A percentile compares a stretch with the other conserved stretches of the same genome.
Evolutionary conservation across 2,797 vertebrate genomes (phyloP).

Genomic region (Gymnoscopelus microlampas): DNA sequence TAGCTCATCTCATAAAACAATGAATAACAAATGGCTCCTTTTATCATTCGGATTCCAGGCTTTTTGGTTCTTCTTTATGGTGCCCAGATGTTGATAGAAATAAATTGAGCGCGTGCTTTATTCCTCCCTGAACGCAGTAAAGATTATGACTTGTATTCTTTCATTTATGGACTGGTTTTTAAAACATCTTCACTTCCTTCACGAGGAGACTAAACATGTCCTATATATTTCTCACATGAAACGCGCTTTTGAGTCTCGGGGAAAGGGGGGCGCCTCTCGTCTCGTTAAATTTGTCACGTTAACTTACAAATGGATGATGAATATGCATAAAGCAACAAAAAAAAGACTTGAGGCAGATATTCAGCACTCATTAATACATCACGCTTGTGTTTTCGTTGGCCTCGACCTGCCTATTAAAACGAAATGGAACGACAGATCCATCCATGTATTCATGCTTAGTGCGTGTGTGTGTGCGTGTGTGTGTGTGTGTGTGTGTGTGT

Average conservation of each 20-base stretch:
- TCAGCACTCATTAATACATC: constrained; percentile 60
- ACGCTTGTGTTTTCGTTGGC: constrained; percentile 46
- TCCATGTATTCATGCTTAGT: constrained; percentile 74
- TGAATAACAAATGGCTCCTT: constrained; percentile 70
- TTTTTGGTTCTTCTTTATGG: constrained; percentile 59
- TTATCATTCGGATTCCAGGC: constrained; percentile 65
- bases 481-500: no score
- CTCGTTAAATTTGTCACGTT: constrained; percentile 58
- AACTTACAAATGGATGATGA: constrained; percentile 55
- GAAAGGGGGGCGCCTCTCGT: constrained; percentile 21
- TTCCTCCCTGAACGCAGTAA: constrained; percentile 38
- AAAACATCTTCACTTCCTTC: constrained; percentile 43
- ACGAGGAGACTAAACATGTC: constrained; percentile 19
- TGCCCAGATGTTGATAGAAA: constrained; percentile 63
- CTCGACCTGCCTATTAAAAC: constrained; percentile 48
- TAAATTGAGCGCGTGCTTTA: constrained; percentile 34
- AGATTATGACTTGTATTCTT: constrained; percentile 58
- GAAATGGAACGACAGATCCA: constrained; percentile 48
- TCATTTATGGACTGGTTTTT: constrained; percentile 48
- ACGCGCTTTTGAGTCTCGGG: not conserved
- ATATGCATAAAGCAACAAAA: constrained; percentile 47
- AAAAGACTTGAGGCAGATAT: constrained; percentile 50
- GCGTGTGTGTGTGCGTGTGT: no score
- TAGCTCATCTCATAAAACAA: constrained; percentile 70
- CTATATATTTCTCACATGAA: no score